Conservation (phyloP, 92 coral and sea anemone genomes). For the Scolanthus callimorphus region DNA sequence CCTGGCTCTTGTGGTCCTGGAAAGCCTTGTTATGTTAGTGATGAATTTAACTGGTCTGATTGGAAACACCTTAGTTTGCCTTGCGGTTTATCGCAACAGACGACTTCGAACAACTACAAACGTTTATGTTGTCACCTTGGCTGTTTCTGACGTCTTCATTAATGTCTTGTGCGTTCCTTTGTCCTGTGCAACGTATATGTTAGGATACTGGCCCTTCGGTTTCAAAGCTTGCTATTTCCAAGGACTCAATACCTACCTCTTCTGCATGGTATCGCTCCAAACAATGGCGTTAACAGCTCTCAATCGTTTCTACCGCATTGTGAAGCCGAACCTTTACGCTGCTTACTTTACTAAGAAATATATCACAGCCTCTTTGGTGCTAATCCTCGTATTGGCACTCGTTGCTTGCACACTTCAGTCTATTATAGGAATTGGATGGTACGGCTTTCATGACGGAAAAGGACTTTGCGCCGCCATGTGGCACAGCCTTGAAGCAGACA, state of each 20-base stretch:
- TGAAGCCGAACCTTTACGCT: too few species aligned
- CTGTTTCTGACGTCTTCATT: constrained; percentile 6
- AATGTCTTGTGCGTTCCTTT: constrained; percentile 6
- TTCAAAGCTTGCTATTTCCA: too few species aligned
- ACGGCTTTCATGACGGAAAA: background rate
- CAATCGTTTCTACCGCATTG: too few species aligned
- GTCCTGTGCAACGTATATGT: too few species aligned
- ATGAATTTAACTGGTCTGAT: constrained; percentile 1
- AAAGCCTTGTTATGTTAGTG: background rate
- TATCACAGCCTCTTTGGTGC: too few species aligned
- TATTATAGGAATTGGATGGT: background rate
- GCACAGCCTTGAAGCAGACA: background rate
- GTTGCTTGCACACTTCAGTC: background rate
- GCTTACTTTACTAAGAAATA: too few species aligned
- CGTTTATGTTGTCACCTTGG: constrained; percentile 8
- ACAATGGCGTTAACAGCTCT: too few species aligned
- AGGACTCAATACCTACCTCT: too few species aligned
- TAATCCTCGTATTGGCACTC: too few species aligned
- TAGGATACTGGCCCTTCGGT: too few species aligned
- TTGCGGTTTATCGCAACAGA: constrained; percentile 8
- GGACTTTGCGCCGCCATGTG: background rate
- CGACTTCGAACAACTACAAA: constrained; percentile 14
- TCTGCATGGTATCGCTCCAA: too few species aligned
- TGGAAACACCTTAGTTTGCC: constrained; percentile 7
- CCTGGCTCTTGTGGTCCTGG: background rate